Evolutionary conservation across 2,797 vertebrate species (phyloP), one percentile per base, ranked within the genome.

Genomic region (Falco columbarius): DNA sequence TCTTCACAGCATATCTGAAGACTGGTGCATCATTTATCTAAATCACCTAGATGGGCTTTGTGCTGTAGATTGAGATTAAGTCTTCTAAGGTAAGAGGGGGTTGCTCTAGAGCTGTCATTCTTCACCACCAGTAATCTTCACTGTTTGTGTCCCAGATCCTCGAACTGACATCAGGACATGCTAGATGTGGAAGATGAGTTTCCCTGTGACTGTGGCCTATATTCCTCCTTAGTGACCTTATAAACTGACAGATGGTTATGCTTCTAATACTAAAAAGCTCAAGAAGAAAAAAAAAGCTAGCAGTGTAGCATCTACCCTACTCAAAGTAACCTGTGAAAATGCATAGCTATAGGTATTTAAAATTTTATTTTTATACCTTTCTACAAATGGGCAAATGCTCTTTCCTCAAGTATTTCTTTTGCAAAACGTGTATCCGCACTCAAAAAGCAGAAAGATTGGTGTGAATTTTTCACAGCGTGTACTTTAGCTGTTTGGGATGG

Each of bases 11-110:
- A 71, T 58, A 74, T 67, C 56, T 83, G 42, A 81, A 90, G 58
- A 38, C 12, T 44, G 29, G 10, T 46, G 16, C n/a, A 74, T 77
- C 82, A 79, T 93, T 95, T 94, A 58, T 95, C 89, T 83, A 88
- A 90, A 91, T 91, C 89, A 81, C 51, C 51, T 54, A n/a, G 34
- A 52, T 2, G 5, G 54, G 18, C 17, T 81, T 30, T 65, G 68
- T n/a, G 46, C 13, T 87, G 6, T 8, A 65, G 72, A 72, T n/a
- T 80, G 55, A 76, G 67, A 80, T 86, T 51, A 71, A 84, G 51
- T 32, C 26, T 81, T 66, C 27, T 72, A 75, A 58, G 21, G 76
- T 22, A 75, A 85, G 47, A 38, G 59, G 19, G 14, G 15, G 9
- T 26, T 77, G 23, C 49, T 81, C 30, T 16, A 40, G 47, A 86